Percentiles rank a stretch among this genome's conserved stretches.
Evolutionary conservation across 2,113 vertebrate species (phyloP).

Genomic region (Ochotona curzoniae): DNA sequence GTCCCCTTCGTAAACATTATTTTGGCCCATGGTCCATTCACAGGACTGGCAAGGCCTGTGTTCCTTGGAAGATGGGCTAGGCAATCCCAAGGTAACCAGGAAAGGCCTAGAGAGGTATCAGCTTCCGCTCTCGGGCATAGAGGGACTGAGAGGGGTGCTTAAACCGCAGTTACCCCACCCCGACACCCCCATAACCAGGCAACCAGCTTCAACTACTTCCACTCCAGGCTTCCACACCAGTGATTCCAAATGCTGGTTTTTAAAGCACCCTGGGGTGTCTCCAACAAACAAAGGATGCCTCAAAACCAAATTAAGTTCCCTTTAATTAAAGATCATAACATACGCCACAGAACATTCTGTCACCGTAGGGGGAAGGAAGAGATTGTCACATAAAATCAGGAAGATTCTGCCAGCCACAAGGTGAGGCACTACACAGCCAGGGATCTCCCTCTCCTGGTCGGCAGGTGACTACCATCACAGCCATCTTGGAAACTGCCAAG

Average conservation of each 20-base stretch:
- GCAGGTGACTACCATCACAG: rapidly evolving
- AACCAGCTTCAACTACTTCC: rapidly evolving
- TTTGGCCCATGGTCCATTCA: conserved; percentile 53
- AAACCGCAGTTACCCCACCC: neutral
- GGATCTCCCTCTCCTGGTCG: neutral
- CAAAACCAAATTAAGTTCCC: conserved; percentile 80
- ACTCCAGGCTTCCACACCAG: neutral
- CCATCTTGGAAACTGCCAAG: neutral
- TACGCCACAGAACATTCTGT: conserved; percentile 71
- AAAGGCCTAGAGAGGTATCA: conserved; percentile 28
- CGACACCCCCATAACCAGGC: neutral
- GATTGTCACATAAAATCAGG: conserved; percentile 73
- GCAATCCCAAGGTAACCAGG: neutral
- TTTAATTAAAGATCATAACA: conserved; percentile 81
- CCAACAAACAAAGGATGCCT: conserved; percentile 73
- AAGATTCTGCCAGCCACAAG: neutral
- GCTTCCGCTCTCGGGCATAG: neutral
- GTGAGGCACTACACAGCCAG: neutral
- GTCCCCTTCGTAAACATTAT: conserved; percentile 50
- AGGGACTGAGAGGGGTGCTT: neutral
- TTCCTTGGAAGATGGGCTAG: conserved; percentile 26
- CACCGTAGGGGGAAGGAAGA: conserved; percentile 69
- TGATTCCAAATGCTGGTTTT: conserved; percentile 68
- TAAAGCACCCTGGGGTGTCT: conserved; percentile 76
- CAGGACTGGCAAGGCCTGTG: conserved; percentile 7